Base-by-base conservation (phyloP, 2,888 invertebrate genomes). In the Drosophila subquinaria region DNA sequence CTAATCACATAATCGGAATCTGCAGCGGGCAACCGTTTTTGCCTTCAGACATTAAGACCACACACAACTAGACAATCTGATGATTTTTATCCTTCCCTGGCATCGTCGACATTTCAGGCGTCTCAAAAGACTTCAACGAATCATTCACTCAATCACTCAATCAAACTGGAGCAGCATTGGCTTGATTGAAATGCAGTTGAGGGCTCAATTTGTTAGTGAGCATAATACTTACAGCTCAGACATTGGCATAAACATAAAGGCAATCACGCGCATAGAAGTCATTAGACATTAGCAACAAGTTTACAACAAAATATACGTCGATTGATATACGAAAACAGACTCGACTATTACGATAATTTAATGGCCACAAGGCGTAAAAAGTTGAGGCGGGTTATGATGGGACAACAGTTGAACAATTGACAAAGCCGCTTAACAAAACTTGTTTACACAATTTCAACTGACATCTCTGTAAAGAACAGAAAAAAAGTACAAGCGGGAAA, bases 1-100 rank as follows among this genome's bases (percentile, higher is more conserved):
- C 89, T 87, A 84, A 84, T 84, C 89, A 87, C 84, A 87, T 89
- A 87, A 89, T 89, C 84, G 66, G 68, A 45, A 66, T 89, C 84
- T 68, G 68, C 42, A 66, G 71, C 70, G 47, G 65, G 73, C 60
- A 52, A 73, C 75, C 75, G 55, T 30, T 66, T 63, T 13, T 4
- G 82, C 77, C 88, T 79, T 66, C 79, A 42, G 66, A 70, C 81
- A 70, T 47, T 59, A 33, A 65, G 81, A 80, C 79, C 81, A 73
- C 80, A 70, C 72, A 62, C 72, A 33, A 62, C 27, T 27, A 27
- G 27, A 27, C 36, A 30, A 50, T 23, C 40, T 66, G 83, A 83
- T 71, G 78, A 63, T 69, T 72, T 57, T 83, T 74, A 84, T 84
- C 88, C 51, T 30, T 17, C 69, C 81, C 84, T 85, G 84, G 84